Evolutionary conservation across 1,140 invertebrate species (phyloP).

Genomic region (Drosophila sp.): DNA sequence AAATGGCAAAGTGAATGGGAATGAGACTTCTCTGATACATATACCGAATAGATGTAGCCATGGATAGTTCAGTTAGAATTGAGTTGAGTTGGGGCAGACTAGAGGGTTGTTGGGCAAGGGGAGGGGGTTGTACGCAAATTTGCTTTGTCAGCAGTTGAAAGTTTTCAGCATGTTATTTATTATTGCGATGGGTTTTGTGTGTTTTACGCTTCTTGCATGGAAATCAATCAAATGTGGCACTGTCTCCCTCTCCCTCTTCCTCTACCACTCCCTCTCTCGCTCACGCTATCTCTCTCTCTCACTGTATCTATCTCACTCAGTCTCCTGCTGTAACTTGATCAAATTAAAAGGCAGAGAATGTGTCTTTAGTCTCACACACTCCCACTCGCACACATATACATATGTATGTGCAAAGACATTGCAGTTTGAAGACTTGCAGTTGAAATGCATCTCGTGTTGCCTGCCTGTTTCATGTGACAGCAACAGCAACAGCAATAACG

Average conservation of each 20-base stretch:
- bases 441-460: constrained; percentile 78
- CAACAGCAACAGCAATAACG: constrained; percentile 1
- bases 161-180: constrained; percentile 75
- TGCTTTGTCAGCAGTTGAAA: constrained; percentile 58
- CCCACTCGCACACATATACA: constrained; percentile 19
- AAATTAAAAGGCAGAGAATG: constrained; percentile 74
- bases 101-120: neutral
- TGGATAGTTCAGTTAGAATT: constrained; percentile 4
- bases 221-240: constrained; percentile 74
- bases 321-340: constrained; percentile 55
- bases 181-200: constrained; percentile 56
- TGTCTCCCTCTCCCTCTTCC: neutral
- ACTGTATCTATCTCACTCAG: neutral
- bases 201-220: constrained; percentile 39
- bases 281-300: neutral
- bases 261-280: neutral
- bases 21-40: constrained; percentile 48
- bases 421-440: constrained; percentile 77
- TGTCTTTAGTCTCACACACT: constrained; percentile 48
- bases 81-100: neutral
- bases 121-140: constrained; percentile 38
- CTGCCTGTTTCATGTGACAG: constrained; percentile 55
- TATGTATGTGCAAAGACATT: constrained; percentile 50
- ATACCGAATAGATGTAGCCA: constrained; percentile 7
- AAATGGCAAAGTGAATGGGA: constrained; percentile 35